Conservation (phyloP, 2,797 vertebrate species). For the Lithobates pipiens region DNA sequence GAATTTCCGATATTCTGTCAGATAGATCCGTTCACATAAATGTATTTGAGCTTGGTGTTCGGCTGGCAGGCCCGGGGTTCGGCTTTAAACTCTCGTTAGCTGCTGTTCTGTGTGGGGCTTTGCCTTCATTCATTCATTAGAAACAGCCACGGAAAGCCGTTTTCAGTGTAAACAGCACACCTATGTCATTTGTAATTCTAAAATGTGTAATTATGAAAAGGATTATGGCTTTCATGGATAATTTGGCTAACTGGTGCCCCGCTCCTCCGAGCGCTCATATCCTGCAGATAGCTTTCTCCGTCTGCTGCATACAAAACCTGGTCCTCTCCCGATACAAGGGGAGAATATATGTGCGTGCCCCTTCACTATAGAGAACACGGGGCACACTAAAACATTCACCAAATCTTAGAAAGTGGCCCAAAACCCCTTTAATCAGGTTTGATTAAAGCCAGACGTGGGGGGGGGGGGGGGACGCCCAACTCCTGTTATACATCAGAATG, state of each 20-base stretch:
- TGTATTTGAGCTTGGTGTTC: too few species aligned
- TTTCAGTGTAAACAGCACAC: slow-evolving; percentile 8
- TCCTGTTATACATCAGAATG: too few species aligned
- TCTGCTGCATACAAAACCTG: not conserved
- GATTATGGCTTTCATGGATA: slow-evolving; percentile 37
- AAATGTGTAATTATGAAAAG: slow-evolving; percentile 21
- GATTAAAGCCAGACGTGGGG: too few species aligned
- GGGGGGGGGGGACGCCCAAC: rapidly evolving
- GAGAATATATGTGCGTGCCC: not conserved
- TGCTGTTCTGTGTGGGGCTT: not conserved
- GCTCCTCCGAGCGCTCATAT: not conserved
- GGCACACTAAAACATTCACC: too few species aligned
- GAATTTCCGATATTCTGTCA: too few species aligned
- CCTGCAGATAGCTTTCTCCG: not conserved
- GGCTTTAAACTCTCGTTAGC: not conserved
- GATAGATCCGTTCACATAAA: too few species aligned
- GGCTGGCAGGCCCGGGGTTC: not conserved
- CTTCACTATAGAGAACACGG: too few species aligned
- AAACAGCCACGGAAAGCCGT: not conserved
- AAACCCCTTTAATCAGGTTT: too few species aligned
- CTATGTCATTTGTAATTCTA: slow-evolving; percentile 33
- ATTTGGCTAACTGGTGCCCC: slow-evolving; percentile 30
- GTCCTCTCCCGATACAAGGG: not conserved
- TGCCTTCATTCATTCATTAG: not conserved
- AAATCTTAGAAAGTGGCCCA: too few species aligned